These are phyloP conservation scores for Pipistrellus pygmaeus DNA, from an alignment of 2,797 vertebrate genomes.

Conservation along the genomic window DNA sequence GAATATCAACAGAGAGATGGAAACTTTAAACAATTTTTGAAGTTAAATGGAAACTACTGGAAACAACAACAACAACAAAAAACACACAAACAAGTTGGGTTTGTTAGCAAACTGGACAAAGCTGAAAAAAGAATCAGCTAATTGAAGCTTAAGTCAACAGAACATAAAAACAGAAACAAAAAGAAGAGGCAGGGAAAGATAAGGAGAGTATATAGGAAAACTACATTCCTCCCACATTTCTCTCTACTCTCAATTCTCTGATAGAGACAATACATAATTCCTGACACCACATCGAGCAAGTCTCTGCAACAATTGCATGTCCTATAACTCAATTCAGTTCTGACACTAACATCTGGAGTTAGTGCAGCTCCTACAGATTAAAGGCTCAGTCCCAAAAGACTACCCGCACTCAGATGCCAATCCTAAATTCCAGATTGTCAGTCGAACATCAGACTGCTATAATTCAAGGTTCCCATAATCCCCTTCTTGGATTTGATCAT, in stretches of 20 bases:
- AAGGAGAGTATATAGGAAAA: background rate
- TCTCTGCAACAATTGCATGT: background rate
- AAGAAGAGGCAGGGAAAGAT: background rate
- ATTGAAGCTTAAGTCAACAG: background rate
- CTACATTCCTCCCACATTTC: background rate
- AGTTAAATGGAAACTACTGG: background rate
- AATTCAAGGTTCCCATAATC: background rate
- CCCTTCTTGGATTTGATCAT: background rate
- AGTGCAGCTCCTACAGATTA: background rate
- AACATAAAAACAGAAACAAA: background rate
- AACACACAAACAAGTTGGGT: background rate
- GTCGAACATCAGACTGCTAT: background rate
- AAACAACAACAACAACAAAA: background rate
- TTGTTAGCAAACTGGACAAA: background rate
- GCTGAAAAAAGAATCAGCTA: background rate
- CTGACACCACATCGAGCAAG: background rate
- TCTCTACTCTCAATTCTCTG: background rate
- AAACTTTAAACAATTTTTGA: background rate
- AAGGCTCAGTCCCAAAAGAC: background rate
- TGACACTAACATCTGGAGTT: background rate
- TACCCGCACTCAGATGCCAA: background rate
- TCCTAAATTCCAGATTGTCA: background rate
- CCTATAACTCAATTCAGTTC: background rate
- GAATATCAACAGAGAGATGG: background rate
- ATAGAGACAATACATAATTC: no score